Evolutionary conservation across 2,797 vertebrate genomes (phyloP), one percentile per base, ranked within the genome.

Genomic region (Diceros bicornis): DNA sequence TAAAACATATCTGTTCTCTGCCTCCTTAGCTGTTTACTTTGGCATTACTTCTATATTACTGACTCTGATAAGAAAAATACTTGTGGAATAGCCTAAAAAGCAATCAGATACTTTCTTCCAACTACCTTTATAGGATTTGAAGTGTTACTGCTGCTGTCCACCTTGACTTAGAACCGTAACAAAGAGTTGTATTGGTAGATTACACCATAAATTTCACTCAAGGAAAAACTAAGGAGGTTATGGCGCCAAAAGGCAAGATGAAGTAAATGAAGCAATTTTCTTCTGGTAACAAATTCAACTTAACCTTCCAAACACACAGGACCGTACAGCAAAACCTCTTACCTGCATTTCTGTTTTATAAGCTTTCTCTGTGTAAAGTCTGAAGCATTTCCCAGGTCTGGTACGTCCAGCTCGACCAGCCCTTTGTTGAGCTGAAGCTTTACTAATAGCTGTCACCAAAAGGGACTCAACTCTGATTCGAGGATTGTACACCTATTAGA

Each of bases 261-360:
- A 91, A 93, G 21, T 59, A 94, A 96, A 94, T 13, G 6, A 96
- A 83, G 66, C 21, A 68, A 89, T 29, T 95, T 95, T 87, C 77
- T 82, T 87, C 62, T 75, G 69, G n/a, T 84, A 75, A 55, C 27
- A 96, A 72, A 81, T 79, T 92, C 50, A 78, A 64, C 16, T 44
- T 62, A 94, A 57, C 11, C 41, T 89, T 77, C 47, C 29, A 75
- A 82, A 94, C 29, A 68, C 2, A 27, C 0, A 77, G 29, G 44
- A 86, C 82, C 41, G 27, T 4, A 85, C 0, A 32, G 50, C 16
- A 85, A 77, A 32, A 77, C 1, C 8, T 34, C 97, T 75, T 97
- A 99, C 99, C 99, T 99, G 99, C 99, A 99, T 99, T 99, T 99
- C 99, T 12, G 99, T 99, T 99, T 99, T 99, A 98, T 99, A 99